phyloP scores from a whole-genome alignment of 2,888 invertebrate species.

The Sycophila texana region DNA sequence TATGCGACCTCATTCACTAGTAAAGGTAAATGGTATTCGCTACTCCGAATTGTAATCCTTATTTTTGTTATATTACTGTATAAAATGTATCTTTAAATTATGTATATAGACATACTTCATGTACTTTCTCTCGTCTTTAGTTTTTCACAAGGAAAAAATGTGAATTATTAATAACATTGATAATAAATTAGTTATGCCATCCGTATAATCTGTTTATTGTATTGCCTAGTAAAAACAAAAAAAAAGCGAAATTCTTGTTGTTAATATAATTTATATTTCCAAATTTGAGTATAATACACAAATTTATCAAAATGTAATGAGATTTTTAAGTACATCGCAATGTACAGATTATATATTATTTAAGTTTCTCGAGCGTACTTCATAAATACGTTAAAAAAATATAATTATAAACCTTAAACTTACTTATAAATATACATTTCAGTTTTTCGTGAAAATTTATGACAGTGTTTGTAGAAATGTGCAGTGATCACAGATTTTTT shows the following conservation, averaged over 20 bases:
- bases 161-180: conserved; percentile 40
- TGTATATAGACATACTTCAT: conserved; percentile 43
- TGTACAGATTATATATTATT: conserved; percentile 21
- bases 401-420: conserved; percentile 11
- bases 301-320: conserved; percentile 39
- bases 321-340: conserved; percentile 24
- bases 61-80: conserved; percentile 21
- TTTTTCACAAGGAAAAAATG: conserved; percentile 24
- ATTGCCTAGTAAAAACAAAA: neutral
- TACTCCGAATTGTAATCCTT: conserved; percentile 16
- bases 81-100: conserved; percentile 32
- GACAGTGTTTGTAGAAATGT: conserved; percentile 25
- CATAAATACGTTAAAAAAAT: no score
- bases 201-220: neutral
- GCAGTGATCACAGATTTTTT: conserved; percentile 52
- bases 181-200: conserved; percentile 44
- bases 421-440: conserved; percentile 11
- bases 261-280: conserved; percentile 17
- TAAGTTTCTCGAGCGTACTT: no score
- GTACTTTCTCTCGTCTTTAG: conserved; percentile 29
- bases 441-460: conserved; percentile 34
- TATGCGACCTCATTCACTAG: neutral
- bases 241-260: neutral
- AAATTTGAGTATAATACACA: conserved; percentile 18
- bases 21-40: conserved; percentile 7